These are phyloP conservation scores for Liolophura sinensis DNA, from an alignment of 1,140 invertebrate genomes.

Conservation along the genomic window DNA sequence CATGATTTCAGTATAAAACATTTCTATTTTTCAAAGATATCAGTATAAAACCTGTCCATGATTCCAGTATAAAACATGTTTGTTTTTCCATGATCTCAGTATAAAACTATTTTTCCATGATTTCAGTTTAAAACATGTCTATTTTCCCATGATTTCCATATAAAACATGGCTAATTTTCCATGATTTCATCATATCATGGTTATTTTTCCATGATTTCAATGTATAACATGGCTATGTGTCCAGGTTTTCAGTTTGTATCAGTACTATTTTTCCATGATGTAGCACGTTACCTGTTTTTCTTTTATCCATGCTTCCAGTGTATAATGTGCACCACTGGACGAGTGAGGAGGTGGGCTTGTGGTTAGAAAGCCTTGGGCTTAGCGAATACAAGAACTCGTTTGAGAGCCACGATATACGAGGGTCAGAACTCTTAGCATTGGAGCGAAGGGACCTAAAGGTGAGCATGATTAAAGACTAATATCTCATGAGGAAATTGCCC, in stretches of 20 bases:
- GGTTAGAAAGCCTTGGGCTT: slow-evolving; percentile 87
- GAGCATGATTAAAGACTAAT: neutral
- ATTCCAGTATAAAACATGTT: no score
- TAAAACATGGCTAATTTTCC: neutral
- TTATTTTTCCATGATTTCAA: neutral
- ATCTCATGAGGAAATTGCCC: neutral
- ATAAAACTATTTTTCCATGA: no score
- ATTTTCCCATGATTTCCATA: no score
- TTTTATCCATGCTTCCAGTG: slow-evolving; percentile 29
- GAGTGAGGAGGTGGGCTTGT: slow-evolving; percentile 67
- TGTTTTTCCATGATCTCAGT: no score
- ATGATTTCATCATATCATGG: neutral
- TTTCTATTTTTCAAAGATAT: no score
- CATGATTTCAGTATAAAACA: no score
- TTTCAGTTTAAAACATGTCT: no score
- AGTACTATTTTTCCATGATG: neutral
- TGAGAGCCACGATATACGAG: slow-evolving; percentile 86
- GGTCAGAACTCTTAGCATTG: slow-evolving; percentile 82
- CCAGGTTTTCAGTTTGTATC: neutral
- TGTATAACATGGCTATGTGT: neutral
- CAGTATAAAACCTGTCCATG: no score
- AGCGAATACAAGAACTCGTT: slow-evolving; percentile 82
- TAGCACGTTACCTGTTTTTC: no score
- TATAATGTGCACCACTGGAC: slow-evolving; percentile 61
- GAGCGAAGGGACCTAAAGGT: slow-evolving; percentile 69